Evolutionary conservation across 2,888 invertebrate genomes (phyloP).

Genomic region (Salticus scenicus): DNA sequence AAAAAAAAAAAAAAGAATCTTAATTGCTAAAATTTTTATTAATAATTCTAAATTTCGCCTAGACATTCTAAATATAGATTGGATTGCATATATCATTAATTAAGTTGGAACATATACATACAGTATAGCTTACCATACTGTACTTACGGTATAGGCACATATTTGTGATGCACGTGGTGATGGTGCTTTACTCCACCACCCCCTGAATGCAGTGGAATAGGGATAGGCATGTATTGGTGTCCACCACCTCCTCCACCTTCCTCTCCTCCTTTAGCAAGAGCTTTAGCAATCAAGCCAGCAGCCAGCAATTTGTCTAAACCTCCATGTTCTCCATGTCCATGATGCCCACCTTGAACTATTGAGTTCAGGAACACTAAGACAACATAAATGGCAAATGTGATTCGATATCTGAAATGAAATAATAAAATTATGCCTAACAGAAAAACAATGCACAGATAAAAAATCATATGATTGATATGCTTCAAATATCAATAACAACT

Average conservation of each 20-base stretch:
- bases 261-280: slow-evolving; percentile 55
- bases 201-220: slow-evolving; percentile 22
- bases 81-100: no score
- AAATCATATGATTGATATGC: no score
- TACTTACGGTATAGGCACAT: slow-evolving; percentile 66
- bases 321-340: slow-evolving; percentile 31
- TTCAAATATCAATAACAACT: no score
- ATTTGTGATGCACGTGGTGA: slow-evolving; percentile 46
- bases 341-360: slow-evolving; percentile 2
- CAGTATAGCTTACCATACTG: neutral
- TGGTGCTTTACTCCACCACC: neutral
- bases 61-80: no score
- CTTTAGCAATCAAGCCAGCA: slow-evolving; percentile 65
- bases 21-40: no score
- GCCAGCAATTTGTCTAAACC: slow-evolving; percentile 57
- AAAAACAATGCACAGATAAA: no score
- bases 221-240: slow-evolving; percentile 40
- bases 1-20: no score
- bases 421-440: no score
- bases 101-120: no score
- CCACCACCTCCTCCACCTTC: slow-evolving; percentile 41
- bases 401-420: neutral
- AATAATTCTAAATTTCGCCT: no score
- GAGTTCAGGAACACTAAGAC: neutral
- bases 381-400: neutral